A percentile compares a stretch with the other conserved stretches of the same genome.
Evolutionary conservation across 2,888 invertebrate genomes (phyloP).

Genomic region (Microplitis deprimator): DNA sequence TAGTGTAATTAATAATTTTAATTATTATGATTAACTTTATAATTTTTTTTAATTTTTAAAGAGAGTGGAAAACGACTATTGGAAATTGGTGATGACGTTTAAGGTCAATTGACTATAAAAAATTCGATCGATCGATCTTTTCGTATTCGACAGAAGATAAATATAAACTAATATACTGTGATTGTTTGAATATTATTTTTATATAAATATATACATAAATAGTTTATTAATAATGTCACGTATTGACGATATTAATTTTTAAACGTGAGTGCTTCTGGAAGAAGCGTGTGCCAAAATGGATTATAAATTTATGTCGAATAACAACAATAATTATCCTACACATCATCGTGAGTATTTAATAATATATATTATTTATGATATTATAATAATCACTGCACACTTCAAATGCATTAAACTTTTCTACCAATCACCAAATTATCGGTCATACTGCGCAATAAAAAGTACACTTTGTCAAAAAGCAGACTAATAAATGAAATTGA

Average conservation of each 20-base stretch:
- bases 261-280: constrained; percentile 34
- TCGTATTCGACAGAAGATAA: constrained; percentile 20
- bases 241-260: not conserved
- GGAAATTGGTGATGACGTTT: not conserved
- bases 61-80: not conserved
- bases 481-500: no score
- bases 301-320: constrained; percentile 59
- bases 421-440: not conserved
- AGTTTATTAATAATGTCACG: not conserved
- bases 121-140: constrained; percentile 50
- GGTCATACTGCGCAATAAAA: not conserved
- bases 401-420: not conserved
- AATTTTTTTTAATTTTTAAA: not conserved
- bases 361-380: not conserved
- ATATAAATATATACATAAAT: not conserved
- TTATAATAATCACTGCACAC: not conserved
- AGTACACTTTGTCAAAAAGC: no score
- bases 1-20: not conserved
- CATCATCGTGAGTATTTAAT: constrained; percentile 60
- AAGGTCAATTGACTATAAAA: constrained; percentile 4
- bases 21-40: not conserved
- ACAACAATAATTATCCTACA: constrained; percentile 58
- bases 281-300: constrained; percentile 55
- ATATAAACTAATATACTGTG: constrained; percentile 1
- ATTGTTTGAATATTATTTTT: constrained; percentile 26